These are phyloP conservation scores for Myotis brandtii DNA, from an alignment of 2,113 vertebrate genomes.

Conservation along the genomic window DNA sequence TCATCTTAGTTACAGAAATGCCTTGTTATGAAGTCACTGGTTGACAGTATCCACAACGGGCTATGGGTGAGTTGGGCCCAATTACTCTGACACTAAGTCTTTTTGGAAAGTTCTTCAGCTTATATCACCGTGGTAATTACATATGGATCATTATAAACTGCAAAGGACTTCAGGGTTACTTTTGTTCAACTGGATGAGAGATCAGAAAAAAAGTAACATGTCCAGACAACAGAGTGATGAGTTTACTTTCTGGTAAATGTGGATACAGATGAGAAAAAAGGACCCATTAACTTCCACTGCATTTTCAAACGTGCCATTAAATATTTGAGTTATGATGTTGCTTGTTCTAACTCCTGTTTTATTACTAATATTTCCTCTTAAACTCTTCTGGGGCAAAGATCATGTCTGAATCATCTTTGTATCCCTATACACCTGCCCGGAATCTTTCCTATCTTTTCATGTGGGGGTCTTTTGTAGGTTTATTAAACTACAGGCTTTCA, in stretches of 20 bases:
- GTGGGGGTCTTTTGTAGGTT: background rate
- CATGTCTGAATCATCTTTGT: background rate
- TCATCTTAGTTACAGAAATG: background rate
- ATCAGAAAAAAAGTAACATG: background rate
- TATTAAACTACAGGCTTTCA: background rate
- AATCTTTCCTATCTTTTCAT: background rate
- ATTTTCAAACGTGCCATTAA: constrained; percentile 1
- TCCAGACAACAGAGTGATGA: background rate
- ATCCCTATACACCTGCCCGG: background rate
- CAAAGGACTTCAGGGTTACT: background rate
- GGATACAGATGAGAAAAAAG: background rate
- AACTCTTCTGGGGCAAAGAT: background rate
- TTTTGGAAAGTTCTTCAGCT: background rate
- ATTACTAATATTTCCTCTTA: constrained; percentile 3
- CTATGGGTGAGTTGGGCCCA: background rate
- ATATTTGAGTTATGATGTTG: background rate
- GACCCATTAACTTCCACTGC: background rate
- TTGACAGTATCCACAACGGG: background rate
- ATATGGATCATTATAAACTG: background rate
- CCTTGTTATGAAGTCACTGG: background rate
- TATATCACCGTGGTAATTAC: background rate
- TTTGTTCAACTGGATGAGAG: background rate
- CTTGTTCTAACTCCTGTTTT: background rate
- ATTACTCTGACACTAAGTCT: background rate
- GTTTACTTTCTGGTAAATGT: background rate